Conservation (phyloP, 2,113 vertebrate genomes). For the Rhinoderma darwinii region DNA sequence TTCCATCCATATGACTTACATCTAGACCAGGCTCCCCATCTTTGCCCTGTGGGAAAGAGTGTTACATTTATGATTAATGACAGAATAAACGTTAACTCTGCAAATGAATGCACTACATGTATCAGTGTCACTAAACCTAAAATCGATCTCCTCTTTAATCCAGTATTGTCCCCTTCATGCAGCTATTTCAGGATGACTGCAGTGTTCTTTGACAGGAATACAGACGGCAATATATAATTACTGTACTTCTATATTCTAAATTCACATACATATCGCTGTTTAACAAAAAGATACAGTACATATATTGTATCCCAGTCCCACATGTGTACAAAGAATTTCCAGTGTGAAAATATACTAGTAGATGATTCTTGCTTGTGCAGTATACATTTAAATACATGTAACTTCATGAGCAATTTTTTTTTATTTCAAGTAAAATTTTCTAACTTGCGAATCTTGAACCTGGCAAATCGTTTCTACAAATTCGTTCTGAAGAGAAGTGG, state of each 20-base stretch:
- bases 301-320: no score
- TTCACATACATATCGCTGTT: neutral
- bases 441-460: no score
- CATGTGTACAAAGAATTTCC: neutral
- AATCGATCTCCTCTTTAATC: no score
- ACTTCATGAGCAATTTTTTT: no score
- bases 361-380: no score
- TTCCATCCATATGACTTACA: constrained; percentile 80
- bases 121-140: no score
- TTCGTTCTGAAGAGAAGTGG: no score
- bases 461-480: no score
- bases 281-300: no score
- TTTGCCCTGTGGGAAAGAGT: constrained; percentile 85
- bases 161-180: neutral
- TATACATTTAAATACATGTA: no score
- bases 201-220: no score
- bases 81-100: neutral
- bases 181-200: neutral
- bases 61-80: constrained; percentile 59
- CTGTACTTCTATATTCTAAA: neutral
- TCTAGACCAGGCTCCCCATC: constrained; percentile 95
- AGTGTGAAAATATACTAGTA: neutral
- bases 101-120: neutral
- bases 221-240: neutral
- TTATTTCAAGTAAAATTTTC: no score